These are phyloP conservation scores for Drosophila quasianomalipes DNA, from an alignment of 2,888 invertebrate species.

Conservation along the genomic window DNA sequence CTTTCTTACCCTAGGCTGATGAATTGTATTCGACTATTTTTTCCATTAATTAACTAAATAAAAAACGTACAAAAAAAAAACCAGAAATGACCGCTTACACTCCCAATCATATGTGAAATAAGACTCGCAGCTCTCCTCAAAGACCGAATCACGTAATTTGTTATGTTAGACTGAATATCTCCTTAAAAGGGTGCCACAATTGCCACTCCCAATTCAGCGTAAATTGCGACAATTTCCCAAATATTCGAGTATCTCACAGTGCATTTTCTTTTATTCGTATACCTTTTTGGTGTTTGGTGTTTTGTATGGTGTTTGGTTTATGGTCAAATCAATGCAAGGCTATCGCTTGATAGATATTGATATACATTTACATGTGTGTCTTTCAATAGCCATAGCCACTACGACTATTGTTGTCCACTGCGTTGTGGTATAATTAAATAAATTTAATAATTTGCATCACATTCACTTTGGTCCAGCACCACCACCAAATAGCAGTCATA, in stretches of 20 bases:
- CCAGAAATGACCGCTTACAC: not conserved
- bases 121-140: not conserved
- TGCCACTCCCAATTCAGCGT: slow-evolving; percentile 8
- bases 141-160: slow-evolving; percentile 3
- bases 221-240: slow-evolving; percentile 4
- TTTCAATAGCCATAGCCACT: slow-evolving; percentile 10
- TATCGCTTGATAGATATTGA: slow-evolving; percentile 2
- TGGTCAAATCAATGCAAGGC: slow-evolving; percentile 9
- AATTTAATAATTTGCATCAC: slow-evolving; percentile 64
- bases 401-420: slow-evolving; percentile 19
- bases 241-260: not conserved
- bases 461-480: slow-evolving; percentile 60
- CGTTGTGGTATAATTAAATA: slow-evolving; percentile 16
- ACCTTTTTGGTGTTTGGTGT: not conserved
- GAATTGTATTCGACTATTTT: not conserved
- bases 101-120: not conserved
- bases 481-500: slow-evolving; percentile 39
- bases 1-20: not conserved
- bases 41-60: not conserved
- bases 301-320: not conserved
- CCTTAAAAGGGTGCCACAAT: slow-evolving; percentile 13
- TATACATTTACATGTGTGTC: slow-evolving; percentile 1
- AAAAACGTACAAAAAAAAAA: not conserved
- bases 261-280: not conserved
- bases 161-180: slow-evolving; percentile 4